Conservation (phyloP, 2,888 invertebrate species). For the Furcula furcula region DNA sequence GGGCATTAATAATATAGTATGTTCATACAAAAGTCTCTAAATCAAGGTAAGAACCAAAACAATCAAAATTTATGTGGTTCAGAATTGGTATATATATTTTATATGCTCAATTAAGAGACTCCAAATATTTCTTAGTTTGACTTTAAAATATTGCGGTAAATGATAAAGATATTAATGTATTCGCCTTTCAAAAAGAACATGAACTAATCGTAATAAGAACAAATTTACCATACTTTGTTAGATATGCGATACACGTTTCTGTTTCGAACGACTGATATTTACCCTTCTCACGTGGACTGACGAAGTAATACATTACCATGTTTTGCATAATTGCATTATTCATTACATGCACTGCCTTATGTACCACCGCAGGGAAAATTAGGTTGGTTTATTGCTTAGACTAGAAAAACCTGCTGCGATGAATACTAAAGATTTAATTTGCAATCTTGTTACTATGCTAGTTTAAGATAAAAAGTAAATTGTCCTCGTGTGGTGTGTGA, state of each 20-base stretch:
- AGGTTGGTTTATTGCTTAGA: constrained; percentile 38
- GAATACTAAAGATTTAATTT: constrained; percentile 17
- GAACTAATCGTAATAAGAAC: constrained; percentile 3
- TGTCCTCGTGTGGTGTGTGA: too few relatives aligned
- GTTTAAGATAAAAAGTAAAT: neutral
- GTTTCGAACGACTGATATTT: constrained; percentile 54
- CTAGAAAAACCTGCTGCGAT: constrained; percentile 17
- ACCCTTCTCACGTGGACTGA: constrained; percentile 61
- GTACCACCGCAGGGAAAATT: constrained; percentile 43
- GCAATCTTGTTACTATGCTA: constrained; percentile 13
- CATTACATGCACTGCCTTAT: constrained; percentile 42
- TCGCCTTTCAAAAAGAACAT: constrained; percentile 5
- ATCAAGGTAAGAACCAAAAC: too few relatives aligned
- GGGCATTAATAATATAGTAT: too few relatives aligned
- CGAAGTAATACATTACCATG: constrained; percentile 61
- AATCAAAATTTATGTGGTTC: too few relatives aligned
- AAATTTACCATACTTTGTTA: constrained; percentile 30
- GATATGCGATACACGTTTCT: constrained; percentile 52
- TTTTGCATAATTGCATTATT: constrained; percentile 72
- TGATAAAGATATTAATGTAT: neutral
- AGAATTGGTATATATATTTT: too few relatives aligned
- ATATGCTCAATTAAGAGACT: too few relatives aligned
- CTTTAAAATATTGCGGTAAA: too few relatives aligned
- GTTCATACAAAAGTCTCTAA: too few relatives aligned
- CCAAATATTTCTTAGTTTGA: too few relatives aligned